phyloP scores from a whole-genome alignment of 2,888 invertebrate species.

The Hypselothyrea guttata region DNA sequence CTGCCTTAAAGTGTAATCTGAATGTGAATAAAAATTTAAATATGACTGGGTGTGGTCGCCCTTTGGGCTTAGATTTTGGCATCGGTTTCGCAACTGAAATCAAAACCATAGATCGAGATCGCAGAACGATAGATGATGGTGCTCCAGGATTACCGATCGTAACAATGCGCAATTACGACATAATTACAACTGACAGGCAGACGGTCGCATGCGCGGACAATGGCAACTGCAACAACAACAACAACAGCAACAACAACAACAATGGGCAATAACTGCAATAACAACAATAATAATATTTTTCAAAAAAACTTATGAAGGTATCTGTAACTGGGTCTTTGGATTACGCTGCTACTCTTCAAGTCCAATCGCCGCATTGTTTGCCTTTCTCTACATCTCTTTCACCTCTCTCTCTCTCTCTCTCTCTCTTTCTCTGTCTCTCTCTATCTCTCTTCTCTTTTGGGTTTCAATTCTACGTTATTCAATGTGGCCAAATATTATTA shows the following conservation, averaged over 20 bases:
- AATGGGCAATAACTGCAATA: background rate
- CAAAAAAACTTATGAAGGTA: slow-evolving; percentile 16
- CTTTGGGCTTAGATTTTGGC: slow-evolving; percentile 13
- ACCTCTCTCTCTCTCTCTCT: background rate
- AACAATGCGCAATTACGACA: slow-evolving; percentile 69
- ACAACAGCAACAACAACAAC: slow-evolving; percentile 23
- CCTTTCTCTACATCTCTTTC: slow-evolving; percentile 12
- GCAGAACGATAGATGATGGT: slow-evolving; percentile 17
- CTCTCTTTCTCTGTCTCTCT: background rate
- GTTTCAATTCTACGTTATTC: slow-evolving; percentile 24
- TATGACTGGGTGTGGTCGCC: slow-evolving; percentile 3
- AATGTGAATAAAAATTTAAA: too few species aligned
- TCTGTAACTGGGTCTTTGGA: slow-evolving; percentile 42
- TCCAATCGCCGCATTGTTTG: slow-evolving; percentile 19
- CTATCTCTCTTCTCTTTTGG: slow-evolving; percentile 23
- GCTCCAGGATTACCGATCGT: slow-evolving; percentile 25
- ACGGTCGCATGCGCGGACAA: slow-evolving; percentile 22
- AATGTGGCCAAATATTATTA: slow-evolving; percentile 58
- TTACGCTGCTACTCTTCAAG: slow-evolving; percentile 13
- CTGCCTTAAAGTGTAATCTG: too few species aligned
- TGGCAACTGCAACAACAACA: slow-evolving; percentile 19
- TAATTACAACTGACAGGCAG: slow-evolving; percentile 58
- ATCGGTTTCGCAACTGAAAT: slow-evolving; percentile 8
- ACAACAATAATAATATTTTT: slow-evolving; percentile 13
- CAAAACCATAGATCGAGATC: slow-evolving; percentile 20